phyloP scores from a whole-genome alignment of 2,888 invertebrate species.

The Leptopterna dolabrata region DNA sequence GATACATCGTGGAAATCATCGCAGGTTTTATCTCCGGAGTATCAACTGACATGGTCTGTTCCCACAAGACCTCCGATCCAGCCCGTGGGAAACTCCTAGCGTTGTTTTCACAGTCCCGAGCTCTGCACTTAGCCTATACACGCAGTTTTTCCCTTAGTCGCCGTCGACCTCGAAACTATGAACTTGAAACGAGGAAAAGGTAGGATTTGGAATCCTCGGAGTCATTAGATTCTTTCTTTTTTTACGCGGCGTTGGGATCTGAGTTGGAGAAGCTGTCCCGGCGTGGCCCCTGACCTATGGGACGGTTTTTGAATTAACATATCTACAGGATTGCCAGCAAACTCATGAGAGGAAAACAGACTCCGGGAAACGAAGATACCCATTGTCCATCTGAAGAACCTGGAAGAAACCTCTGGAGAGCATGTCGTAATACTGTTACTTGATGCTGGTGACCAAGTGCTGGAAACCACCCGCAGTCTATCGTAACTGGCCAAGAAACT shows the following conservation, averaged over 20 bases:
- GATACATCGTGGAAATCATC: neutral
- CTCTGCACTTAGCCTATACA: neutral
- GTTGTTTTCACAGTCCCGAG: neutral
- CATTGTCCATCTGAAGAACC: no score
- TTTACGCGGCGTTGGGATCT: neutral
- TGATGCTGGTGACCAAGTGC: no score
- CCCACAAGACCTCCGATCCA: neutral
- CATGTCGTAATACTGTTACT: no score
- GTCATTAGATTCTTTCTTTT: neutral
- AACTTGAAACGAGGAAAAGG: neutral
- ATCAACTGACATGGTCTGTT: slow-evolving; percentile 4
- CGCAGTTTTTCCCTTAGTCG: neutral
- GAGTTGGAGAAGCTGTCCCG: neutral
- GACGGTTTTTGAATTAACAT: no score
- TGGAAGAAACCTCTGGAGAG: no score
- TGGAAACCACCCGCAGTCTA: no score
- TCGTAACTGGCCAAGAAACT: no score
- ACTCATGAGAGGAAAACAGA: no score
- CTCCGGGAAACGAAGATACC: no score
- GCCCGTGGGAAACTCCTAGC: neutral
- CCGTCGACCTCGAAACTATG: neutral
- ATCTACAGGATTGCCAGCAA: no score
- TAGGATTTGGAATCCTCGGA: neutral
- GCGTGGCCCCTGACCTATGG: neutral
- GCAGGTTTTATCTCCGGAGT: neutral